Base-by-base conservation (phyloP, 1,140 invertebrate genomes). In the Drosophila funebris region DNA sequence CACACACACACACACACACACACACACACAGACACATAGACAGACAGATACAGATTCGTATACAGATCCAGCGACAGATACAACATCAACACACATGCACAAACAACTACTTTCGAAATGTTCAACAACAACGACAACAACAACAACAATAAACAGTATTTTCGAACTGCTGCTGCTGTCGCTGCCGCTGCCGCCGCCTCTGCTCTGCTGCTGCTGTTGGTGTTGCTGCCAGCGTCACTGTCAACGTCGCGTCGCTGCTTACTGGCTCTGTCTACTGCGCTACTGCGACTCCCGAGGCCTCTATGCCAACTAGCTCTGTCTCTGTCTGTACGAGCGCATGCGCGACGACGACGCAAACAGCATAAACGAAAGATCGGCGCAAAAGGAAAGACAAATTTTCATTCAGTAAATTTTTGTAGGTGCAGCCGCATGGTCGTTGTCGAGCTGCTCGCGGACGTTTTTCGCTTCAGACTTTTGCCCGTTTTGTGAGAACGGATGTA, bases 381-480 rank as follows among this genome's bases (percentile, higher is more conserved):
- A 85, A 90, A 90, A 81, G 88, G 88, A 90, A 90, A 81, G 67
- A 73, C 50, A 81, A 73, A 87, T 90, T 87, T 84, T 80, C 80
- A 84, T 84, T 84, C 77, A 84, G 77, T 79, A 79, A 79, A 68
- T 76, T 71, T 73, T 69, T 78, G 75, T 82, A 67, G 72, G 64
- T 63, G 52, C 58, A 60, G 33, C 57, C 61, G 74, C 61, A 62
- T 77, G 70, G 69, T 71, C 61, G 66, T 57, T 18, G 20, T 8
- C 9, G 44, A 31, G 66, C 58, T 41, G 52, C 39, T 16, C 56
- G 57, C 72, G 60, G 60, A 67, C 22, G 27, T 53, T 63, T 27
- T 37, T 54, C 20, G 56, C 29, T 7, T 24, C 14, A 39, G 31
- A 37, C 58, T 37, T 37, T 29, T 24, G 14, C 22, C 8, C 24